Evolutionary conservation across 2,113 vertebrate genomes (phyloP).

Genomic region (Butastur rufipennis): DNA sequence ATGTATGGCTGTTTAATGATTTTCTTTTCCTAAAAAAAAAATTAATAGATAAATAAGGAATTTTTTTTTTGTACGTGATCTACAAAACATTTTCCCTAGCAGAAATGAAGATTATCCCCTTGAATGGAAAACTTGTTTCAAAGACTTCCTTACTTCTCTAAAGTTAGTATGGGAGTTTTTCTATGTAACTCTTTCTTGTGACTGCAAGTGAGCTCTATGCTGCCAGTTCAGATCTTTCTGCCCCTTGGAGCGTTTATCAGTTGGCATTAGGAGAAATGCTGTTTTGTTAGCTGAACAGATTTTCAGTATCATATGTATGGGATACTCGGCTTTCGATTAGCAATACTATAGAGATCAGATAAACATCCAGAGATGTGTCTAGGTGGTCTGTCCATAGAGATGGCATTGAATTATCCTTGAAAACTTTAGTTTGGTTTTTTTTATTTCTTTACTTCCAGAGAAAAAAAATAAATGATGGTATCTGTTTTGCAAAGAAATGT

Average conservation of each 20-base stretch:
- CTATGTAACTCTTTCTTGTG: not conserved
- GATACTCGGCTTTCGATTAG: not conserved
- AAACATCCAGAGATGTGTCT: not conserved
- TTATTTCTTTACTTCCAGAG: not conserved
- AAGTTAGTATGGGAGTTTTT: not conserved
- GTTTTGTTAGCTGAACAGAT: not conserved
- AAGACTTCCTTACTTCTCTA: not conserved
- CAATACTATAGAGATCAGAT: not conserved
- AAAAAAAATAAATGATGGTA: not conserved
- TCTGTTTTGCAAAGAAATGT: not conserved
- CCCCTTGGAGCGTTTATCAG: not conserved
- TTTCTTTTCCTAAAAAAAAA: not conserved
- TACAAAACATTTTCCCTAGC: not conserved
- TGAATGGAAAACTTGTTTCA: not conserved
- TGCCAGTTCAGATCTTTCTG: not conserved
- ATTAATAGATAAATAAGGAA: not conserved
- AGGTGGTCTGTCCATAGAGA: not conserved
- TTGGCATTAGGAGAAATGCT: not conserved
- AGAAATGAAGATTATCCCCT: not conserved
- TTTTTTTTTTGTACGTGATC: not conserved
- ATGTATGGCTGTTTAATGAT: not conserved
- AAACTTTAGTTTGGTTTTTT: not conserved
- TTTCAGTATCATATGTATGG: not conserved
- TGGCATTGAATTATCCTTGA: not conserved
- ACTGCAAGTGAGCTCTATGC: not conserved